Percentiles rank a stretch among this genome's conserved stretches.
These are phyloP conservation scores for Parnassius mnemosyne DNA, from an alignment of 2,888 invertebrate species.

Conservation along the genomic window DNA sequence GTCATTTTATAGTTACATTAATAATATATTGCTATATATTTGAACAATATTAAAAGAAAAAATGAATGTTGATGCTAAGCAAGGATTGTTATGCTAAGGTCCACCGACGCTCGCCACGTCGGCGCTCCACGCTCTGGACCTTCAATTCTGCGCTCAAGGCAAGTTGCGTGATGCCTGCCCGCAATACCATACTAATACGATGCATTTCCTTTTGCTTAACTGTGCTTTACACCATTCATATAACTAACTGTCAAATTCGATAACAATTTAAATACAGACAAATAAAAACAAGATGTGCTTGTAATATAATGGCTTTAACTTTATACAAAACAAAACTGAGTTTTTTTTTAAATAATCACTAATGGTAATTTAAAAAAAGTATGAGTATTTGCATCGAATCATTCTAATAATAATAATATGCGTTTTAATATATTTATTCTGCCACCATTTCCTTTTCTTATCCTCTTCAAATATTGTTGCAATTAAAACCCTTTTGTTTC, in stretches of 20 bases:
- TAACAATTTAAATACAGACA: no score
- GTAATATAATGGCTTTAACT: no score
- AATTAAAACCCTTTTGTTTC: no score
- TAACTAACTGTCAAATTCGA: background rate
- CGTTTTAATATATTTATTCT: no score
- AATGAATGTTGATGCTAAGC: conserved; percentile 6
- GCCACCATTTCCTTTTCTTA: no score
- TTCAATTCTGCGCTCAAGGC: conserved; percentile 76
- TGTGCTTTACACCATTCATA: background rate
- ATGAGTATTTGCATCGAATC: background rate
- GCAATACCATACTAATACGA: background rate
- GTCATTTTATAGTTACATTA: no score
- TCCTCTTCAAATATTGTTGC: no score
- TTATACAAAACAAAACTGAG: no score
- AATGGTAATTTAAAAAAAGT: no score
- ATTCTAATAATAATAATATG: background rate
- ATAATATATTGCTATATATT: no score
- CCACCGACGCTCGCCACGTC: conserved; percentile 75
- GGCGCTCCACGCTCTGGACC: conserved; percentile 74
- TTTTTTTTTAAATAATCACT: no score
- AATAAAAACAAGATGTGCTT: no score
- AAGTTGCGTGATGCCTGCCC: conserved; percentile 43
- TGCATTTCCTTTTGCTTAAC: background rate
- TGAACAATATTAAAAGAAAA: background rate
- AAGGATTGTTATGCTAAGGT: conserved; percentile 57